phyloP scores from a whole-genome alignment of 53 echinoderm and acorn worm species.

The Luidia sarsii region DNA sequence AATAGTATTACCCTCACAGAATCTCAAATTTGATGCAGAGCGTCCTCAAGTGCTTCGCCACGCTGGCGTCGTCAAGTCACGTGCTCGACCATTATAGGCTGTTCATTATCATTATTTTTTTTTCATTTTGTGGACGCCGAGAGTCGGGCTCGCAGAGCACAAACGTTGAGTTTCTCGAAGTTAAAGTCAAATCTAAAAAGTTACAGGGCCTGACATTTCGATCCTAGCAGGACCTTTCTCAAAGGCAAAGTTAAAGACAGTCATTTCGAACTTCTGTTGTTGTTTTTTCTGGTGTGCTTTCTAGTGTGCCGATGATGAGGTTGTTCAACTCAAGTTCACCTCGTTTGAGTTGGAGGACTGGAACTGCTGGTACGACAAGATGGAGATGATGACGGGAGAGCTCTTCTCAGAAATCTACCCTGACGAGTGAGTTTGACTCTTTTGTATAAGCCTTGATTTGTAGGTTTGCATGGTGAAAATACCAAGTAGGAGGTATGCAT shows the following conservation, averaged over 20 bases:
- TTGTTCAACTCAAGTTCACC: conserved; percentile 10
- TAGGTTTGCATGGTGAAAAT: no score
- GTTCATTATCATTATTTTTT: not conserved
- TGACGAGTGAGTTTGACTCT: conserved; percentile 20
- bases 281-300: not conserved
- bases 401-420: conserved; percentile 14
- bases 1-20: no score
- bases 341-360: conserved; percentile 4
- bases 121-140: not conserved
- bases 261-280: no score
- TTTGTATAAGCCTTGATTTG: not conserved
- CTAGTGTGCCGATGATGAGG: conserved; percentile 21
- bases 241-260: no score
- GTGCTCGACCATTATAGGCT: no score
- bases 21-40: not conserved
- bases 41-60: no score
- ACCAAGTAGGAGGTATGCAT: no score
- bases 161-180: not conserved
- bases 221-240: no score
- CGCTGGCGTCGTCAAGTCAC: no score
- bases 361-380: conserved; percentile 25
- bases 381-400: conserved; percentile 41
- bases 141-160: not conserved
- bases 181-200: not conserved
- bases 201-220: no score